These are phyloP conservation scores for Uropetala carovei DNA, from an alignment of 2,888 invertebrate species.

Conservation along the genomic window DNA sequence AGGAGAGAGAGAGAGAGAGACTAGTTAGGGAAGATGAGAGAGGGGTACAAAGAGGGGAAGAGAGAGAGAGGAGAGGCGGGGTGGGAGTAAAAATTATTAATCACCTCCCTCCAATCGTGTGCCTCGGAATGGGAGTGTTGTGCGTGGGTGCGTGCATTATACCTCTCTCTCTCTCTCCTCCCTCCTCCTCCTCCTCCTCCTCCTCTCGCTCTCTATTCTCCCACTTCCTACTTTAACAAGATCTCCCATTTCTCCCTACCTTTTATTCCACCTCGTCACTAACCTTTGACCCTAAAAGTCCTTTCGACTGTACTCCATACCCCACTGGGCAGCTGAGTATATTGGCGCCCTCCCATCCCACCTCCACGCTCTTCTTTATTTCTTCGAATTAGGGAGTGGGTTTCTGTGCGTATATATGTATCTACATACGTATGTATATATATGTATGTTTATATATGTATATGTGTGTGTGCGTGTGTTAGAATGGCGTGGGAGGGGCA, in stretches of 20 bases:
- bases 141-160: background rate
- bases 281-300: conserved; percentile 22
- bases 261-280: background rate
- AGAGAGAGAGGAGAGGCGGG: background rate
- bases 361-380: background rate
- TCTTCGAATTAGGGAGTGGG: background rate
- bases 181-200: background rate
- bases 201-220: background rate
- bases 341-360: conserved; percentile 15
- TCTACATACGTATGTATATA: background rate
- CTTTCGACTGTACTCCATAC: conserved; percentile 48
- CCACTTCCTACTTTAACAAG: background rate
- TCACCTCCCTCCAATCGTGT: conserved; percentile 59
- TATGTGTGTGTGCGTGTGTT: background rate
- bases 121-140: conserved; percentile 10
- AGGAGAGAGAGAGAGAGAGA: background rate
- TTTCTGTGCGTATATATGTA: background rate
- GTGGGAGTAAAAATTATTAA: conserved; percentile 42
- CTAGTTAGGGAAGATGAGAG: background rate
- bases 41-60: no score
- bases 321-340: conserved; percentile 56
- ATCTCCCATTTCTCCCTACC: background rate
- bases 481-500: background rate
- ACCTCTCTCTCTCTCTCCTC: no score
- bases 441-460: background rate